phyloP scores from a whole-genome alignment of 2,888 invertebrate genomes.

The Lomographa bimaculata region DNA sequence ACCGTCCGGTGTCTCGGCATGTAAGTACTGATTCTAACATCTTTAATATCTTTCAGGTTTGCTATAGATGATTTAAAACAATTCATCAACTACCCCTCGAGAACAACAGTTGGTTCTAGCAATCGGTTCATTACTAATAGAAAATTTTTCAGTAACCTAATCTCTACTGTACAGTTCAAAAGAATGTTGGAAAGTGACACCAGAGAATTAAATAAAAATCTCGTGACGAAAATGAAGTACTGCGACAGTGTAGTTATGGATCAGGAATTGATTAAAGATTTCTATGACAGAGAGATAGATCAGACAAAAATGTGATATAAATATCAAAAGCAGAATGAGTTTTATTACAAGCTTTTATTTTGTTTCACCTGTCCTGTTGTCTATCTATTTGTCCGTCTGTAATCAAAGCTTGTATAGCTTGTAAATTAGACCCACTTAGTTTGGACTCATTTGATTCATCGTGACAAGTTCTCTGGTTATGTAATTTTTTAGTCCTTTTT shows the following conservation, averaged over 20 bases:
- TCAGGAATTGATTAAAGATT: constrained; percentile 45
- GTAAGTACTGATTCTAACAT: no score
- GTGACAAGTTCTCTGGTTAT: no score
- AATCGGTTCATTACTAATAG: constrained; percentile 61
- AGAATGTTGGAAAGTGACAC: constrained; percentile 54
- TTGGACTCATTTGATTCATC: no score
- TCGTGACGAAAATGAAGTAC: constrained; percentile 56
- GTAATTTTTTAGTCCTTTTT: no score
- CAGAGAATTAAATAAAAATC: constrained; percentile 41
- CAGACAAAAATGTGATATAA: constrained; percentile 5
- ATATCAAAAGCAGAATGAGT: no score
- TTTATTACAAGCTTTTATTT: no score
- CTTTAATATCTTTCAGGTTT: constrained; percentile 44
- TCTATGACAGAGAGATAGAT: constrained; percentile 56
- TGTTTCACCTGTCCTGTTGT: no score
- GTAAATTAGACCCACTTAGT: no score
- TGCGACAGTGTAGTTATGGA: constrained; percentile 59
- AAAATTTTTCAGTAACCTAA: constrained; percentile 67
- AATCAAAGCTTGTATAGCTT: no score
- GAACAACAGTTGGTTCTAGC: constrained; percentile 64
- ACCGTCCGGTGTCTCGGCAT: no score
- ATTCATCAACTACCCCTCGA: constrained; percentile 57
- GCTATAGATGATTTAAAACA: constrained; percentile 51
- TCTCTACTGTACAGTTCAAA: constrained; percentile 54
- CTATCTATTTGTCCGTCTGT: no score